A percentile compares a stretch with the other conserved stretches of the same genome.
phyloP scores from a whole-genome alignment of 2,797 vertebrate species.

The Etheostoma nigrum region DNA sequence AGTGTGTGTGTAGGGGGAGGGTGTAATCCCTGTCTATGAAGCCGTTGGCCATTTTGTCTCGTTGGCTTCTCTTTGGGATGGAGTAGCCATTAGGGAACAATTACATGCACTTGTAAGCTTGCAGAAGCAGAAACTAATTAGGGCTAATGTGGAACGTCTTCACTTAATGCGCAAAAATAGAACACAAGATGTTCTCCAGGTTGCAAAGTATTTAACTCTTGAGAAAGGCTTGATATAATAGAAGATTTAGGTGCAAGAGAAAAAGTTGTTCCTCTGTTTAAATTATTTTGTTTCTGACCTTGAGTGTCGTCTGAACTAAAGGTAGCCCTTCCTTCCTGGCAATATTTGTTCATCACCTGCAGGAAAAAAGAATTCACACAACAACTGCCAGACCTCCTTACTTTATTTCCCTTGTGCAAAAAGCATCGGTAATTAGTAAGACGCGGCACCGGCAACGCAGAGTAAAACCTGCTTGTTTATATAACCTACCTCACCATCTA shows the following conservation, averaged over 20 bases:
- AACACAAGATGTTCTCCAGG: conserved; percentile 53
- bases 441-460: conserved; percentile 11
- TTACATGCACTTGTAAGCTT: conserved; percentile 71
- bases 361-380: conserved; percentile 6
- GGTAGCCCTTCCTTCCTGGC: not conserved
- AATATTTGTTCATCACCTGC: conserved; percentile 48
- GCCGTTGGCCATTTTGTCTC: conserved; percentile 64
- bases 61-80: conserved; percentile 54
- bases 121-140: conserved; percentile 74
- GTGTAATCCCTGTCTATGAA: conserved; percentile 25
- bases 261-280: conserved; percentile 19
- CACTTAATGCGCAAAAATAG: conserved; percentile 52
- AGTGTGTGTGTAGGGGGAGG: not conserved
- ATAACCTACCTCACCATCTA: conserved; percentile 62
- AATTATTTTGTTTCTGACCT: conserved; percentile 42
- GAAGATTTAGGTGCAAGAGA: conserved; percentile 18
- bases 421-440: conserved; percentile 62
- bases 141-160: conserved; percentile 68
- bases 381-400: conserved; percentile 17
- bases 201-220: conserved; percentile 52
- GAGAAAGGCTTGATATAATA: conserved; percentile 30
- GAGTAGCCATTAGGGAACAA: conserved; percentile 74
- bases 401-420: conserved; percentile 41
- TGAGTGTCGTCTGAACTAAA: conserved; percentile 14
- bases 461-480: conserved; percentile 61